Evolutionary conservation across 2,888 invertebrate genomes (phyloP).

Genomic region (Athalia cordata): DNA sequence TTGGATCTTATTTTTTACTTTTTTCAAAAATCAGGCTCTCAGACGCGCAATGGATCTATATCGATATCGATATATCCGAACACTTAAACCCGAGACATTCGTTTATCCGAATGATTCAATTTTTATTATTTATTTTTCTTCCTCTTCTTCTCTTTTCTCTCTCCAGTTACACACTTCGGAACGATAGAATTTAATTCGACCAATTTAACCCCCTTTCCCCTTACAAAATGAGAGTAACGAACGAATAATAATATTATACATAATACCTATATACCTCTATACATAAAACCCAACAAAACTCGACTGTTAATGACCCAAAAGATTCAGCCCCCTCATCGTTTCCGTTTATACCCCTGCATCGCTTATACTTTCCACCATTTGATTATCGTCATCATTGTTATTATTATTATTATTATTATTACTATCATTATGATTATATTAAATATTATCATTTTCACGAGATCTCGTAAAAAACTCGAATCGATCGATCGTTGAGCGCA

Average conservation of each 20-base stretch:
- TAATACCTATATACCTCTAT: not conserved
- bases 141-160: not conserved
- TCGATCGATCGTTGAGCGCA: no score
- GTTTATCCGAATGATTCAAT: no score
- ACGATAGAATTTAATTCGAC: conserved; percentile 22
- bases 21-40: no score
- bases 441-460: no score
- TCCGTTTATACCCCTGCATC: not conserved
- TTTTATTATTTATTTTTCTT: not conserved
- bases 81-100: no score
- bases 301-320: not conserved
- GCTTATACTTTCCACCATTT: not conserved
- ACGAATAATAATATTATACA: not conserved
- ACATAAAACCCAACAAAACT: not conserved
- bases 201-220: conserved; percentile 4
- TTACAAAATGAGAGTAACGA: conserved; percentile 1
- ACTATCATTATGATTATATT: no score
- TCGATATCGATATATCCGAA: no score
- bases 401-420: no score
- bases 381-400: no score
- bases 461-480: no score
- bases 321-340: not conserved
- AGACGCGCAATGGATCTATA: no score
- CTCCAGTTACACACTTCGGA: not conserved
- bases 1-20: no score